Conservation (phyloP, 2,888 invertebrate genomes). For the Phoronis australis region DNA sequence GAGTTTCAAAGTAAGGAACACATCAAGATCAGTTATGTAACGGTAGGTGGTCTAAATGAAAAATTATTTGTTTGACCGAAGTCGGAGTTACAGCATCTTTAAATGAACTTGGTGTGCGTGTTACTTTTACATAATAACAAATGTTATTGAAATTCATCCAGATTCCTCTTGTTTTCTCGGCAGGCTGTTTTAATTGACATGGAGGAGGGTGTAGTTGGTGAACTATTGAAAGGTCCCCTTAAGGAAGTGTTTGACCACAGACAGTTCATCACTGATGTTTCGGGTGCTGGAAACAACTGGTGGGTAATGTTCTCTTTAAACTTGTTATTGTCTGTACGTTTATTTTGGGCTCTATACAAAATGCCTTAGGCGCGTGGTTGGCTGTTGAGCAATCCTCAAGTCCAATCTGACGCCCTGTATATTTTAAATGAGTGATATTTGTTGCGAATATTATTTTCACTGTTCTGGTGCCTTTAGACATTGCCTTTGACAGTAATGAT, state of each 20-base stretch:
- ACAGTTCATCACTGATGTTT: constrained; percentile 54
- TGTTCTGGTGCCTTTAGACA: too few relatives aligned
- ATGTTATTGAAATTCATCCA: too few relatives aligned
- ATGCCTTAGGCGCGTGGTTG: neutral
- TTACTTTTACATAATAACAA: neutral
- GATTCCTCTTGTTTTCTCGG: constrained; percentile 4
- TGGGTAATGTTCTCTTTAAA: constrained; percentile 15
- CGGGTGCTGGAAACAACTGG: constrained; percentile 56
- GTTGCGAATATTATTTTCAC: too few relatives aligned
- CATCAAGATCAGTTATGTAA: too few relatives aligned
- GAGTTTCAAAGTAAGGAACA: too few relatives aligned
- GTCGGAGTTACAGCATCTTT: too few relatives aligned
- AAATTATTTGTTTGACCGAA: too few relatives aligned
- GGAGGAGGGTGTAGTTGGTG: constrained; percentile 55
- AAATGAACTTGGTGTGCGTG: too few relatives aligned
- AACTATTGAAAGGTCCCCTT: constrained; percentile 51
- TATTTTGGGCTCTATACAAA: neutral
- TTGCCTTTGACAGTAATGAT: too few relatives aligned
- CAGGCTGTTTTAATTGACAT: constrained; percentile 54
- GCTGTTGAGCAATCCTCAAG: neutral
- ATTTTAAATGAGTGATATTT: too few relatives aligned
- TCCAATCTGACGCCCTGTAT: too few relatives aligned
- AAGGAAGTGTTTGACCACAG: constrained; percentile 51
- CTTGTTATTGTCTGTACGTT: neutral
- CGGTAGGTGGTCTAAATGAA: too few relatives aligned